Evolutionary conservation across 2,888 invertebrate genomes (phyloP), one percentile per base, ranked within the genome.

Genomic region (Crocallis elinguaria): DNA sequence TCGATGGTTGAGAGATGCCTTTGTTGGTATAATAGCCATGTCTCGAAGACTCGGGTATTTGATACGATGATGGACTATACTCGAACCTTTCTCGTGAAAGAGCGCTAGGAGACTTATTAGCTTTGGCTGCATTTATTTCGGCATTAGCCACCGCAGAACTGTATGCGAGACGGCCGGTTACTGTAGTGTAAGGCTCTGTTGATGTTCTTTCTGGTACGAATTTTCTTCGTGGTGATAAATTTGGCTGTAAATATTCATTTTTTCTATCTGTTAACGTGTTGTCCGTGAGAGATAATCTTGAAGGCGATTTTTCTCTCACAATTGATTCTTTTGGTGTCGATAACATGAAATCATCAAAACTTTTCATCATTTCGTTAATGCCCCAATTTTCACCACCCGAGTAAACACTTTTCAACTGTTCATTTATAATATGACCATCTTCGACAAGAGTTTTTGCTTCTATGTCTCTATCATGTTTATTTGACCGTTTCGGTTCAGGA

Each of bases 391-490:
- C 94, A 44, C 86, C 84, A 62, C 95, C 94, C 0, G 92, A 89
- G 67, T 95, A 95, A 38, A 95, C 93, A 73, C 94, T 93, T 72
- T 94, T 92, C 42, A 95, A 79, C 69, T 95, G 94, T 75, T 95
- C 94, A 66, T 95, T 94, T 65, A 94, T 93, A 62, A 93, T 94
- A 70, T 92, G 93, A 3, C 94, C 92, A 71, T 94, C 94, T 79
- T 94, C 94, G 32, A 92, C 93, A 27, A 94, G 82, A 30, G 92
- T 80, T 69, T 93, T 93, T 0, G 92, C 92, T 78, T 94, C 94
- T 52, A 92, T 90, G 60, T 93, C 93, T 63, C 93, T 90, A 62
- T 93, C 93, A 49, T 92, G 88, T 74, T 87, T 87, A 41, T 73
- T 70, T 69, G 81, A 66, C 51, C 76, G 69, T 77, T 89, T 88